phyloP scores from a whole-genome alignment of 2,888 invertebrate genomes.

The Limnephilus lunatus region DNA sequence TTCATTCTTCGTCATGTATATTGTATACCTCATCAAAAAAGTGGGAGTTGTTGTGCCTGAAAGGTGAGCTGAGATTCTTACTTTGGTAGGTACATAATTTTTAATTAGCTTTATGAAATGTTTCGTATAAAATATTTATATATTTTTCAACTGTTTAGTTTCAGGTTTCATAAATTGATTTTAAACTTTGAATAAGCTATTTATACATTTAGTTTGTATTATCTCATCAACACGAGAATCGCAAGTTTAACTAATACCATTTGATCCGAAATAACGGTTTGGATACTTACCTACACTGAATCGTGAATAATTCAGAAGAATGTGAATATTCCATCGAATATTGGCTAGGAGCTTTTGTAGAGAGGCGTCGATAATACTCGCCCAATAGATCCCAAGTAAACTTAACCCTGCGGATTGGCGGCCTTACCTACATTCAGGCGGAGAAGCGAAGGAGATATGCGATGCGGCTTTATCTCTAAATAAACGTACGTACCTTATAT shows the following conservation, averaged over 20 bases:
- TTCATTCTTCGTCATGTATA: no score
- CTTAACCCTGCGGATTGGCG: constrained; percentile 32
- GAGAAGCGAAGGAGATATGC: not conserved
- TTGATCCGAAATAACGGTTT: constrained; percentile 8
- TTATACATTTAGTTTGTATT: not conserved
- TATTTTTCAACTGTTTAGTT: no score
- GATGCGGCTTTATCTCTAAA: constrained; percentile 8
- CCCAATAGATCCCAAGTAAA: constrained; percentile 39
- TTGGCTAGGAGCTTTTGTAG: constrained; percentile 26
- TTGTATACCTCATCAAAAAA: no score
- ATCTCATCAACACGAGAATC: not conserved
- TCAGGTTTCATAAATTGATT: no score
- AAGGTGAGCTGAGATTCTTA: no score
- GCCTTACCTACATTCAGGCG: not conserved
- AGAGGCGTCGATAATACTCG: constrained; percentile 42
- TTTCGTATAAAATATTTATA: no score
- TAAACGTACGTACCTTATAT: not conserved
- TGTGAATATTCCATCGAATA: constrained; percentile 36
- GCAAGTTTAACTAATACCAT: not conserved
- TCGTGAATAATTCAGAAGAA: constrained; percentile 43
- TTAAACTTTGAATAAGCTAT: not conserved
- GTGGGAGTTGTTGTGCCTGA: no score
- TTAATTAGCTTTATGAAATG: no score
- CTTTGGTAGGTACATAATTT: no score
- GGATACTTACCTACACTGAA: not conserved